A percentile compares a stretch with the other conserved stretches of the same genome.
Evolutionary conservation across 2,113 vertebrate genomes (phyloP).

Genomic region (Rissa tridactyla): DNA sequence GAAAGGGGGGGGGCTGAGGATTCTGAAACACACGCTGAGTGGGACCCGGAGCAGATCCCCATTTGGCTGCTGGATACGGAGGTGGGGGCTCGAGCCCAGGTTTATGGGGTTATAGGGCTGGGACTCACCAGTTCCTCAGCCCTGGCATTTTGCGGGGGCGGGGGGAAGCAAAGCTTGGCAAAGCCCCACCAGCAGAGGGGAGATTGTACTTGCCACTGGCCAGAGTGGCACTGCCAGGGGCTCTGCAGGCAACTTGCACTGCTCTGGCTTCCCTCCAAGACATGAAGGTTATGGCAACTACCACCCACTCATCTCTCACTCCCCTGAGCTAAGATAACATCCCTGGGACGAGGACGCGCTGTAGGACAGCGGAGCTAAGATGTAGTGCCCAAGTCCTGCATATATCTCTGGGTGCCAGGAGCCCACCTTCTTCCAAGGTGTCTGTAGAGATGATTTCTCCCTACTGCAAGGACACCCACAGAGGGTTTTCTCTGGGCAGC

Average conservation of each 20-base stretch:
- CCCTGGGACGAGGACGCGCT: neutral
- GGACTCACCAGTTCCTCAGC: neutral
- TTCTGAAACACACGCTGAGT: rapidly evolving
- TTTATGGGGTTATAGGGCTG: neutral
- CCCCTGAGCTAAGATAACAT: neutral
- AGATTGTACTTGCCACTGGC: neutral
- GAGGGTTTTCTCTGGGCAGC: neutral
- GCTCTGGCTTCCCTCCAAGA: neutral
- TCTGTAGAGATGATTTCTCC: neutral
- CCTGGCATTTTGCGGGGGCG: rapidly evolving
- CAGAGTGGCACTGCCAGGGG: neutral
- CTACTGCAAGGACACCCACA: neutral
- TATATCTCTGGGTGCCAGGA: neutral
- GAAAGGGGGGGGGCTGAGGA: neutral
- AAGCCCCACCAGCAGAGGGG: neutral
- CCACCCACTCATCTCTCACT: neutral
- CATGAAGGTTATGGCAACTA: neutral
- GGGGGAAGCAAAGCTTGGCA: neutral
- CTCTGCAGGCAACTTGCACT: neutral
- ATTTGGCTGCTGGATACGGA: neutral
- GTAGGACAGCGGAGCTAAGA: neutral
- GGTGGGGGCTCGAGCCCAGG: rapidly evolving
- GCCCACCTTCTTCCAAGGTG: neutral
- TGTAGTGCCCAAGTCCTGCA: neutral
- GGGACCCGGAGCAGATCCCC: neutral